Percentiles rank a stretch among this genome's conserved stretches.
Evolutionary conservation across 2,113 vertebrate genomes (phyloP).

Genomic region (Ochotona princeps): DNA sequence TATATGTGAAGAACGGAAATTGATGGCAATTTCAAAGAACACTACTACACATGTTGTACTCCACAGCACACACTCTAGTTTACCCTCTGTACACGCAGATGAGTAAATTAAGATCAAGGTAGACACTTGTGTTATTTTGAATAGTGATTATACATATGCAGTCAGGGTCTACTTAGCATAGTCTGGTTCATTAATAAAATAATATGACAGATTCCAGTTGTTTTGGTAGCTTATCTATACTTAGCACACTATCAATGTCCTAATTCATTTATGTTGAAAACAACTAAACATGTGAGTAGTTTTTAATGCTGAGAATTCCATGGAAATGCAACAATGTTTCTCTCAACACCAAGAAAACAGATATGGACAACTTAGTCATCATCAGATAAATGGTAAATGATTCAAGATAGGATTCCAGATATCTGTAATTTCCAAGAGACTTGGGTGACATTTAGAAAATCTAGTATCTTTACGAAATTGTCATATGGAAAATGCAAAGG

Average conservation of each 20-base stretch:
- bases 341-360: not conserved
- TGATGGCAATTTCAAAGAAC: constrained; percentile 44
- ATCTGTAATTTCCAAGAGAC: not conserved
- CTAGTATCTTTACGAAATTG: not conserved
- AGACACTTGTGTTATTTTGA: not conserved
- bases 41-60: not conserved
- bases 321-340: not conserved
- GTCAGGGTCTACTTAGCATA: not conserved
- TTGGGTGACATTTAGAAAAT: not conserved
- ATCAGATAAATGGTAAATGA: not conserved
- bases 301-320: not conserved
- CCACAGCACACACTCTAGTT: not conserved
- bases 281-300: not conserved
- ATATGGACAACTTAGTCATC: not conserved
- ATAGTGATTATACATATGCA: not conserved
- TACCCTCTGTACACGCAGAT: not conserved
- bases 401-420: not conserved
- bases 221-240: not conserved
- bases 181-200: not conserved
- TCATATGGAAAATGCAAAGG: not conserved
- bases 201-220: constrained; percentile 6
- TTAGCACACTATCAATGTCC: not conserved
- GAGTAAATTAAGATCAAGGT: not conserved
- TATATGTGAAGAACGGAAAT: constrained; percentile 41
- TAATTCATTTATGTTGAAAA: not conserved